Conservation (phyloP, 2,888 invertebrate genomes). For the Nemurella pictetii region DNA sequence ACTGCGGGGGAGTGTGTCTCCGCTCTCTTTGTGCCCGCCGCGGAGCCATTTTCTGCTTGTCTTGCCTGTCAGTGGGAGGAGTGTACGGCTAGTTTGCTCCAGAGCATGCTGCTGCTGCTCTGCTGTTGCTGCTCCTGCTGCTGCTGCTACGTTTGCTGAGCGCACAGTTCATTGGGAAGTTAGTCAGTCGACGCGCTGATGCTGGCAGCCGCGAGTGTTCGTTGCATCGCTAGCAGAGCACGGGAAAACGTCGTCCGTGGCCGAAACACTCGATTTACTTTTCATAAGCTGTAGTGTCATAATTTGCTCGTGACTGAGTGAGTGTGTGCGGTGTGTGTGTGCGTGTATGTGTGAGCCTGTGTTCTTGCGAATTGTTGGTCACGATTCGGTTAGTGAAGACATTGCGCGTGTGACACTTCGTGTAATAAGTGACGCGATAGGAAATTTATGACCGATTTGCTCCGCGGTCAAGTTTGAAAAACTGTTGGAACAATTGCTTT, state of each 20-base stretch:
- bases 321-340: not conserved
- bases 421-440: not conserved
- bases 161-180: not conserved
- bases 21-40: not conserved
- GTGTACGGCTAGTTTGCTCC: conserved; percentile 9
- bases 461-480: not conserved
- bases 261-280: not conserved
- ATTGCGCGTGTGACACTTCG: not conserved
- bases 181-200: not conserved
- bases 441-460: not conserved
- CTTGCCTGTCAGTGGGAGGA: conserved; percentile 11
- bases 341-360: not conserved
- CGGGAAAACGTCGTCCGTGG: too few relatives aligned
- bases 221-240: not conserved
- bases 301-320: not conserved
- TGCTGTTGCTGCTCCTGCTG: not conserved
- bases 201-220: not conserved
- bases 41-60: conserved; percentile 8
- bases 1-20: not conserved
- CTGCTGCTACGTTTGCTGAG: not conserved
- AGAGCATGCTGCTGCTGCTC: not conserved
- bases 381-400: not conserved
- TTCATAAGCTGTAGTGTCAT: not conserved
- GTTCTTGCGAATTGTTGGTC: not conserved
- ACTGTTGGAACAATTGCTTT: not conserved